phyloP scores from a whole-genome alignment of 2,888 invertebrate species.

The Lampropteryx suffumata region DNA sequence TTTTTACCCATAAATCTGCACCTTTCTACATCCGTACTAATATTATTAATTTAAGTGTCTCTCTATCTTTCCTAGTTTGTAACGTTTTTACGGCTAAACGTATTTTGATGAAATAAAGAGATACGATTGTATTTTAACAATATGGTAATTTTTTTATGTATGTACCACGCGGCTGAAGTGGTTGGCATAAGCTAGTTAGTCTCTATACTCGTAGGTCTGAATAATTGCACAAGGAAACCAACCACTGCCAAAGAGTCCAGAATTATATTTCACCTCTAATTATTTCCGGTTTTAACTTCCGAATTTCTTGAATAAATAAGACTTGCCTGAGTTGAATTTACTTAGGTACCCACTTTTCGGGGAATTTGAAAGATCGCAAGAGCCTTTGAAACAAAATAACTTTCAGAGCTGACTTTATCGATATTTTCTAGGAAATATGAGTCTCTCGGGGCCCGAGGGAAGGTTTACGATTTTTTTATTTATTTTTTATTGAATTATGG shows the following conservation, averaged over 20 bases:
- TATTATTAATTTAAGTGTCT: no score
- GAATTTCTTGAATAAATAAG: slow-evolving; percentile 33
- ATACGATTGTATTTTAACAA: no score
- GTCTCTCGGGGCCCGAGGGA: slow-evolving; percentile 33
- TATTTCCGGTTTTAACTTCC: slow-evolving; percentile 31
- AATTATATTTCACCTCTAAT: slow-evolving; percentile 33
- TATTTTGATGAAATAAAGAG: no score
- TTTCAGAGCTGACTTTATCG: slow-evolving; percentile 34
- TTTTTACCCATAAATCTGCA: no score
- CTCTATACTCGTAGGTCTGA: no score
- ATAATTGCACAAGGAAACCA: neutral
- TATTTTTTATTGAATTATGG: slow-evolving; percentile 35
- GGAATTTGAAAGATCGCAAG: slow-evolving; percentile 32
- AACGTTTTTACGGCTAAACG: no score
- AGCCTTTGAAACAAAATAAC: slow-evolving; percentile 47
- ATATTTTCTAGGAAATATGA: slow-evolving; percentile 45
- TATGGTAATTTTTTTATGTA: no score
- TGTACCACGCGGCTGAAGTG: no score
- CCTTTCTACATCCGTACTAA: no score
- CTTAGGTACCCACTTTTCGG: slow-evolving; percentile 25
- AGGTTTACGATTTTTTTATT: slow-evolving; percentile 41
- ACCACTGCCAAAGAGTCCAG: slow-evolving; percentile 7
- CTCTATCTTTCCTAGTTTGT: no score
- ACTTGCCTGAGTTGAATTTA: slow-evolving; percentile 40
- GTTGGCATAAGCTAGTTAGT: no score